phyloP scores from a whole-genome alignment of 2,888 invertebrate species.

The Tinea trinotella region DNA sequence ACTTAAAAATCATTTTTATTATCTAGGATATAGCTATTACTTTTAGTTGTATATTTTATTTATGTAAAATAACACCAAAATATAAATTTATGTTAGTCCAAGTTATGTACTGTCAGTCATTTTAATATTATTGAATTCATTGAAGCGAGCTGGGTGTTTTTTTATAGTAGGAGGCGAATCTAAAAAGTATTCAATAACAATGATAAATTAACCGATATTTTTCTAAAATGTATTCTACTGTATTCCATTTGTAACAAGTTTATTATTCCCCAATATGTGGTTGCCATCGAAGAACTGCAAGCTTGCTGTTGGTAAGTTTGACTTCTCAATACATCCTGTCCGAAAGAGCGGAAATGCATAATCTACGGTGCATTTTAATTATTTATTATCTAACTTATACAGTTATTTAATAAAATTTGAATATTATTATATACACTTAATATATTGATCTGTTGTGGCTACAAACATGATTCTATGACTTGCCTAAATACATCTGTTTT shows the following conservation, averaged over 20 bases:
- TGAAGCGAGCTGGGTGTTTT: neutral
- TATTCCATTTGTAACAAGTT: neutral
- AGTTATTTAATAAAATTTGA: neutral
- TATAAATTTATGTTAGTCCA: no score
- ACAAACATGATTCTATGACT: no score
- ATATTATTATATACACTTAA: no score
- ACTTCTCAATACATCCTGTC: slow-evolving; percentile 44
- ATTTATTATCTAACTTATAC: slow-evolving; percentile 3
- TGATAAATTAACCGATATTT: neutral
- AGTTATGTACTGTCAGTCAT: neutral
- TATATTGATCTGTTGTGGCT: no score
- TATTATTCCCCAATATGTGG: slow-evolving; percentile 71
- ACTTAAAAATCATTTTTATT: no score
- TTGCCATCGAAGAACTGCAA: slow-evolving; percentile 80
- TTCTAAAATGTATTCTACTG: neutral
- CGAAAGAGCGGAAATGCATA: slow-evolving; percentile 52
- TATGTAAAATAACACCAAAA: no score
- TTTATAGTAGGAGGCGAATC: neutral
- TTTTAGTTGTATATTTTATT: no score
- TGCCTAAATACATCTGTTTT: neutral
- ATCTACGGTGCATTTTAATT: slow-evolving; percentile 51
- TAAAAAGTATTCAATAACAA: neutral
- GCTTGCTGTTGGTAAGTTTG: slow-evolving; percentile 81
- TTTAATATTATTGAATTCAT: no score
- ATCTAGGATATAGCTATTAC: no score